Evolutionary conservation across 2,113 vertebrate genomes (phyloP).

Genomic region (Odontesthes bonariensis): DNA sequence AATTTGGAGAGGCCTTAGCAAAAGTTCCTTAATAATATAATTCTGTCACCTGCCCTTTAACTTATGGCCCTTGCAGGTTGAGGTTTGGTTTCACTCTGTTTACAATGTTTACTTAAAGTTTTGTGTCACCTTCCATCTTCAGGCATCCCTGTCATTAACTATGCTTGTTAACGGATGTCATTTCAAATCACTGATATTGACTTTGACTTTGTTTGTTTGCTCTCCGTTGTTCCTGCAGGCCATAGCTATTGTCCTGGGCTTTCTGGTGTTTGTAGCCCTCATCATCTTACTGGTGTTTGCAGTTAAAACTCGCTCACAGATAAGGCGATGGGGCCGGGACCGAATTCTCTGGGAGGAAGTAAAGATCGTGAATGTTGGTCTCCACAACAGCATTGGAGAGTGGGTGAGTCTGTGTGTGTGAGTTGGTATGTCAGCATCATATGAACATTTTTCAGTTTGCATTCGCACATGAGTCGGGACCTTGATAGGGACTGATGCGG

Average conservation of each 20-base stretch:
- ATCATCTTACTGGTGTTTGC: constrained; percentile 91
- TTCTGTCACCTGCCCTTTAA: too few species aligned
- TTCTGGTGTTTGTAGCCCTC: constrained; percentile 86
- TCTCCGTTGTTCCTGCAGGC: constrained; percentile 77
- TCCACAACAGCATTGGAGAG: constrained; percentile 85
- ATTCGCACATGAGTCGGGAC: too few species aligned
- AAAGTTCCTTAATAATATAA: too few species aligned
- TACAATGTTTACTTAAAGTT: too few species aligned
- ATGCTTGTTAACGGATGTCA: constrained; percentile 2
- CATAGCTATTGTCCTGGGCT: constrained; percentile 90
- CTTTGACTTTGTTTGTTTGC: too few species aligned
- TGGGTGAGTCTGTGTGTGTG: constrained; percentile 84
- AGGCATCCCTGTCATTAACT: neutral
- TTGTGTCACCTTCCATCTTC: too few species aligned
- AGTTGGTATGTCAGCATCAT: too few species aligned
- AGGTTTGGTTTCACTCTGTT: too few species aligned
- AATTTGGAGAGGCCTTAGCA: too few species aligned
- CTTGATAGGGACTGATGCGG: too few species aligned
- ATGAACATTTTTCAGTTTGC: too few species aligned
- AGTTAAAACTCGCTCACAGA: constrained; percentile 85
- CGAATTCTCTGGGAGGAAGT: constrained; percentile 90
- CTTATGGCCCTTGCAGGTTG: too few species aligned
- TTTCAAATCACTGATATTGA: neutral
- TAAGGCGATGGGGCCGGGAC: constrained; percentile 82
- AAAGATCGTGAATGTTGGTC: constrained; percentile 66